Percentiles rank a stretch among this genome's conserved stretches.
Evolutionary conservation across 2,888 invertebrate species (phyloP).

Genomic region (Liposcelis brunnea): DNA sequence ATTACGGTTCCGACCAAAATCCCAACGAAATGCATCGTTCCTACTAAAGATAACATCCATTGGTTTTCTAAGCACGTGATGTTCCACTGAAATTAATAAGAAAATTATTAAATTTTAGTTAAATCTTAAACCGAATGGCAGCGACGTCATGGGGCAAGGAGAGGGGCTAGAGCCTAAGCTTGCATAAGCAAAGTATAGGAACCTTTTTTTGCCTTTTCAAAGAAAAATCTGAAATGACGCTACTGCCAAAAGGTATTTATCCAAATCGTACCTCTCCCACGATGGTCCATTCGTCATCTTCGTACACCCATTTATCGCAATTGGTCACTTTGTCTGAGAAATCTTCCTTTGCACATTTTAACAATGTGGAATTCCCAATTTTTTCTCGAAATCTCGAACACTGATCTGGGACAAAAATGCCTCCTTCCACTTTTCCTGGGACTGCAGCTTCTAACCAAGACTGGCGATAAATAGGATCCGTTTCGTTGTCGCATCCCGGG

Average conservation of each 20-base stretch:
- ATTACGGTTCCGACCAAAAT: conserved; percentile 39
- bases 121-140: too few relatives aligned
- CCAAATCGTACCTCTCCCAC: conserved; percentile 41
- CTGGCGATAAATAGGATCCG: conserved; percentile 23
- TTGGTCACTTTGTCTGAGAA: conserved; percentile 24
- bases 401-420: conserved; percentile 21
- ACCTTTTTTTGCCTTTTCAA: too few relatives aligned
- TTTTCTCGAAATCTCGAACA: conserved; percentile 23
- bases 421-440: conserved; percentile 23
- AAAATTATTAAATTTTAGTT: not conserved
- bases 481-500: conserved; percentile 33
- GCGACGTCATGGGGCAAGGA: too few relatives aligned
- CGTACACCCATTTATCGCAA: conserved; percentile 36
- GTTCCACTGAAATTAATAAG: conserved; percentile 31
- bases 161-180: too few relatives aligned
- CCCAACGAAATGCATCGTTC: conserved; percentile 43
- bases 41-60: conserved; percentile 41
- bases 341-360: conserved; percentile 23
- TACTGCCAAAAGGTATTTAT: too few relatives aligned
- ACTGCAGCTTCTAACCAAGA: conserved; percentile 33
- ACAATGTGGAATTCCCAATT: conserved; percentile 17
- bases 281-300: conserved; percentile 32
- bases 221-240: too few relatives aligned
- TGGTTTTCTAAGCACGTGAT: conserved; percentile 40
- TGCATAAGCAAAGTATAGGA: too few relatives aligned